phyloP scores from a whole-genome alignment of 2,113 vertebrate genomes.

The Boulengeromyrus knoepffleri region DNA sequence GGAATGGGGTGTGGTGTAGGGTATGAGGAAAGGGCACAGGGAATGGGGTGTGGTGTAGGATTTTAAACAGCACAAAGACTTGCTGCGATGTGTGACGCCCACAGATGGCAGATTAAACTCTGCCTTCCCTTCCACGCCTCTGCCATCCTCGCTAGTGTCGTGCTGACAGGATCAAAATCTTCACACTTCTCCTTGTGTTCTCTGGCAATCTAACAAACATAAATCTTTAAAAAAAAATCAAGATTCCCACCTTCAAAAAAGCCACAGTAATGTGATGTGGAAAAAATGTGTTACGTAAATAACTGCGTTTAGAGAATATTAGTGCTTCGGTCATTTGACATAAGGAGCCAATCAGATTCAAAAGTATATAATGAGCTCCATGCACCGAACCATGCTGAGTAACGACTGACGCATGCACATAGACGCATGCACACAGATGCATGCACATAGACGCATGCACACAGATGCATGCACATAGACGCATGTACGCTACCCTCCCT shows the following conservation, averaged over 20 bases:
- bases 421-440: neutral
- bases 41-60: neutral
- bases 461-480: neutral
- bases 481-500: neutral
- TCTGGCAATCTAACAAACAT: neutral
- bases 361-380: neutral
- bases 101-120: conserved; percentile 9
- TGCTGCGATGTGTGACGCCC: neutral
- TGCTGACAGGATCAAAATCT: conserved; percentile 11
- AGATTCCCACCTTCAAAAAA: conserved; percentile 2
- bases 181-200: conserved; percentile 11
- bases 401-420: neutral
- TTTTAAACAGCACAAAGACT: neutral
- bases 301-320: neutral
- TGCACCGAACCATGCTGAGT: neutral
- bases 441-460: neutral
- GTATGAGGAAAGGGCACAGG: neutral
- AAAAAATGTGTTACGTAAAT: neutral
- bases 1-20: neutral
- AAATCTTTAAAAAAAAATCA: neutral
- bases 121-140: neutral
- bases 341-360: neutral
- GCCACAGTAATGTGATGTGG: neutral
- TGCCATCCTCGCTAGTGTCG: neutral
- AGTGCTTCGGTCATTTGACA: neutral